Conservation (phyloP, 2,888 invertebrate species). For the Phragmatobia fuliginosa region DNA sequence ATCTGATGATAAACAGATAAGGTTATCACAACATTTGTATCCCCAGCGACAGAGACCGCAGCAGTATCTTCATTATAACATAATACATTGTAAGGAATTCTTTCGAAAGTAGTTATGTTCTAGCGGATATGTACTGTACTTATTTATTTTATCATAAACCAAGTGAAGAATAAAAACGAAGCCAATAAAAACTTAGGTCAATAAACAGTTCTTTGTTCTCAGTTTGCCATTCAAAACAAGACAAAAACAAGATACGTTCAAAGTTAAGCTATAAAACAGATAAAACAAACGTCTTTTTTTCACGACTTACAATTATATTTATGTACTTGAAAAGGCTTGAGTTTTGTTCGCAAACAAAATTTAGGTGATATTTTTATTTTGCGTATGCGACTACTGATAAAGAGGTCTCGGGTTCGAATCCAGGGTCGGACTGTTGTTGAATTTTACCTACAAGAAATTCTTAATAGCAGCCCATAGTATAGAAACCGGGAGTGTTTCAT, state of each 20-base stretch:
- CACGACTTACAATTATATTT: conserved; percentile 17
- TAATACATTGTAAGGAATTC: background rate
- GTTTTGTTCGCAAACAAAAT: background rate
- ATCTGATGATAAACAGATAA: no score
- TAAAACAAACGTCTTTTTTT: conserved; percentile 32
- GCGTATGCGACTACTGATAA: no score
- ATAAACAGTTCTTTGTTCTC: conserved; percentile 22
- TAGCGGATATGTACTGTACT: background rate
- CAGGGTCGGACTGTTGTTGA: no score
- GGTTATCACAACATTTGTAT: no score
- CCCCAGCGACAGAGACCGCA: background rate
- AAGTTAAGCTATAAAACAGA: conserved; percentile 49
- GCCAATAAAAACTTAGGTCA: conserved; percentile 13
- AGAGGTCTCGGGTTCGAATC: no score
- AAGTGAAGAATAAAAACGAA: conserved; percentile 12
- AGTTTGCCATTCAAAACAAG: conserved; percentile 31
- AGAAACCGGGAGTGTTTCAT: no score
- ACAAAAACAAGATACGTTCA: conserved; percentile 45
- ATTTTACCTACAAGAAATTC: no score
- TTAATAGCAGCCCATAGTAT: no score
- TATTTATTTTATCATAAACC: background rate
- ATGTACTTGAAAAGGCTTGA: conserved; percentile 7
- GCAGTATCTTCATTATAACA: background rate
- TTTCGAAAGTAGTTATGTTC: background rate
- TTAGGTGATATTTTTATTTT: background rate